These are phyloP conservation scores for Gadus chalcogrammus DNA, from an alignment of 2,113 vertebrate species.

Conservation along the genomic window DNA sequence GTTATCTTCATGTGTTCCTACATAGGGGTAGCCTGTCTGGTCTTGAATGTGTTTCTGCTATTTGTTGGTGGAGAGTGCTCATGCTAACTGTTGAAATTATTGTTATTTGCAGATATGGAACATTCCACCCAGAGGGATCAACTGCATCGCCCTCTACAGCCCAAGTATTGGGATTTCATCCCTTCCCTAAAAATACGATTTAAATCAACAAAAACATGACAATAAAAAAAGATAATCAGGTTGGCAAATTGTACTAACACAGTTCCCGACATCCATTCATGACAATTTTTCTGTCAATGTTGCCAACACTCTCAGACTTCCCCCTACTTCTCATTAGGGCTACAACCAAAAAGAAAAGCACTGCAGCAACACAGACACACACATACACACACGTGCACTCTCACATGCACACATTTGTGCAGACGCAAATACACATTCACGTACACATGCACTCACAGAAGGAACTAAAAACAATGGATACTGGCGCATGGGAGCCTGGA, in stretches of 20 bases:
- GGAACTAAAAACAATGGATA: constrained; percentile 67
- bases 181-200: too few species aligned
- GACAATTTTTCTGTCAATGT: constrained; percentile 50
- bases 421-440: constrained; percentile 10
- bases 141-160: too few species aligned
- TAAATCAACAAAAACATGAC: background rate
- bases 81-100: too few species aligned
- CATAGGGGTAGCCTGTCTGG: too few species aligned
- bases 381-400: constrained; percentile 3
- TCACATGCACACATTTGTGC: constrained; percentile 7
- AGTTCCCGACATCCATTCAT: constrained; percentile 52
- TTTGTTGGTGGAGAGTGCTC: too few species aligned
- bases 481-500: constrained; percentile 68
- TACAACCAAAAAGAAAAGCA: constrained; percentile 47
- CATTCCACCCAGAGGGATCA: too few species aligned
- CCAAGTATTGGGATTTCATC: too few species aligned
- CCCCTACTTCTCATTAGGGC: constrained; percentile 62
- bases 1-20: too few species aligned
- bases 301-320: constrained; percentile 60
- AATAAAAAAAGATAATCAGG: constrained; percentile 19
- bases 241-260: constrained; percentile 36
- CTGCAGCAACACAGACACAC: constrained; percentile 38
- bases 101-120: too few species aligned
- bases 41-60: too few species aligned
- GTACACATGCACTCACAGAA: constrained; percentile 35